Percentiles rank a stretch among this genome's conserved stretches.
Evolutionary conservation across 2,888 invertebrate genomes (phyloP).

Genomic region (Mimas tiliae): DNA sequence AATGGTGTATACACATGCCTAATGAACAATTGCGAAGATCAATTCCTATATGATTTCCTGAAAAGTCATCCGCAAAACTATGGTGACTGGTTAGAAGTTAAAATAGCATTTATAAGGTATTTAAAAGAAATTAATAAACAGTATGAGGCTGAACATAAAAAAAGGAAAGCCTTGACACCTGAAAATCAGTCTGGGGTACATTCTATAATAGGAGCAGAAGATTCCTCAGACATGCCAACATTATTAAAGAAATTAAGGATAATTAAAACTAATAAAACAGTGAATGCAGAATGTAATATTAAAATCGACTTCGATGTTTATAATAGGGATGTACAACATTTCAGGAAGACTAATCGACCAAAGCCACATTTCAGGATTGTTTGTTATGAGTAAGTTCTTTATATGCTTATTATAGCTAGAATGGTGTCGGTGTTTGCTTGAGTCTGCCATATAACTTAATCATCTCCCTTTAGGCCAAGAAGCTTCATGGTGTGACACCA

Average conservation of each 20-base stretch:
- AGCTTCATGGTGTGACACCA: no score
- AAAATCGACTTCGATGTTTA: constrained; percentile 74
- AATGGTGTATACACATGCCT: constrained; percentile 41
- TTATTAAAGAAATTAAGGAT: constrained; percentile 67
- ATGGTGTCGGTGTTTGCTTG: no score
- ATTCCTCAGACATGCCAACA: constrained; percentile 57
- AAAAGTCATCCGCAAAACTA: constrained; percentile 50
- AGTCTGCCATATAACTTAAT: no score
- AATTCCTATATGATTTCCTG: constrained; percentile 60
- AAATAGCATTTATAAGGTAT: constrained; percentile 60
- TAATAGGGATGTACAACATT: constrained; percentile 70
- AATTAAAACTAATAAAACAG: constrained; percentile 52
- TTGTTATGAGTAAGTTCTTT: constrained; percentile 69
- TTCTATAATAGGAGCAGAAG: constrained; percentile 60
- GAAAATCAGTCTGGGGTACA: constrained; percentile 42
- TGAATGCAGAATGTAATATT: constrained; percentile 47
- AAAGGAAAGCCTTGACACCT: constrained; percentile 33
- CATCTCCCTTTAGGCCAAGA: no score
- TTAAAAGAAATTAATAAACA: constrained; percentile 55
- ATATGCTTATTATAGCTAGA: not conserved
- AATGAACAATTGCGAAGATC: constrained; percentile 52
- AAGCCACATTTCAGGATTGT: constrained; percentile 73
- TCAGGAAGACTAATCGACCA: constrained; percentile 67
- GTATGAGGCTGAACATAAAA: constrained; percentile 43
- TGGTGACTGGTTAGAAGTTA: constrained; percentile 67